Evolutionary conservation across 2,797 vertebrate genomes (phyloP).

Genomic region (Scyliorhinus canicula): DNA sequence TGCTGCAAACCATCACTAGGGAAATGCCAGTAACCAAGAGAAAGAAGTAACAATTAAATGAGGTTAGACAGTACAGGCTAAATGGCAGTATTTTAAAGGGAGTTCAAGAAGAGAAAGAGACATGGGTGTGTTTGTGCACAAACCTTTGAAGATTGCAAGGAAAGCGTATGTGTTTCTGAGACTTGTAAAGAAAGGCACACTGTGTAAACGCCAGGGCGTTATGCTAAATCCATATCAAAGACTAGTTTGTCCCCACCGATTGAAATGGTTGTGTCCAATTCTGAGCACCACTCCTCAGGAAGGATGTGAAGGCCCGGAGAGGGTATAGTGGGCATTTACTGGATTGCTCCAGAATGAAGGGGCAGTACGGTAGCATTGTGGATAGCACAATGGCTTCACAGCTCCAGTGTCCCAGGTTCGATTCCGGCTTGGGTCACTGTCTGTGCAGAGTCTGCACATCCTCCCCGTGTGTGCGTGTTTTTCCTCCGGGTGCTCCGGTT

Average conservation of each 20-base stretch:
- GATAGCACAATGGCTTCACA: too few species aligned
- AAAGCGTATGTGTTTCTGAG: not conserved
- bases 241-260: not conserved
- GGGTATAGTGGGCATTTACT: not conserved
- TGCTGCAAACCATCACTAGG: not conserved
- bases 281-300: not conserved
- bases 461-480: too few species aligned
- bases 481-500: too few species aligned
- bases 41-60: not conserved
- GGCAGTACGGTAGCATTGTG: too few species aligned
- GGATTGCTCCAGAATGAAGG: not conserved
- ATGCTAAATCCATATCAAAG: not conserved
- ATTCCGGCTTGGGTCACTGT: too few species aligned
- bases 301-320: not conserved
- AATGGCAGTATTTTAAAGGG: not conserved
- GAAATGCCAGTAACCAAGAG: not conserved
- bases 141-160: not conserved
- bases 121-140: not conserved
- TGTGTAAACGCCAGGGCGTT: not conserved
- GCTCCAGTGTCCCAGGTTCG: too few species aligned
- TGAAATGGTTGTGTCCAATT: not conserved
- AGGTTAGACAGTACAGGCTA: not conserved
- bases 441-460: too few species aligned
- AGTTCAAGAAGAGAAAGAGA: not conserved
- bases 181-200: not conserved